Conservation (phyloP, 2,797 vertebrate species). For the Holocentrus rufus region DNA sequence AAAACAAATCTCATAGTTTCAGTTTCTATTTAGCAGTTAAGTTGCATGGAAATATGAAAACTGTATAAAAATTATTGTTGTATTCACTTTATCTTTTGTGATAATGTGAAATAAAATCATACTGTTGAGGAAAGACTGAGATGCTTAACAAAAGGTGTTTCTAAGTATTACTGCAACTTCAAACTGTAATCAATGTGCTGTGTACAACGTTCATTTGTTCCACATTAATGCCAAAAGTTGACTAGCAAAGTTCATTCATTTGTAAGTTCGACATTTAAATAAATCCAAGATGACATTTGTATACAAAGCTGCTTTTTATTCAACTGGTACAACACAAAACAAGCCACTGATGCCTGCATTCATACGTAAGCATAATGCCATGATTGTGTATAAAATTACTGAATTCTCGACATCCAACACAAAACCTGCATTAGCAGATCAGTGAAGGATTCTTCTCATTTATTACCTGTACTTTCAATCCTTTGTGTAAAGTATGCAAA, state of each 20-base stretch:
- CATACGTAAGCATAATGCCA: slow-evolving; percentile 67
- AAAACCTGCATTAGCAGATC: slow-evolving; percentile 7
- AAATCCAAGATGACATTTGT: slow-evolving; percentile 43
- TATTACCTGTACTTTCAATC: neutral
- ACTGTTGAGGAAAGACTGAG: neutral
- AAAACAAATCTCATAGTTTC: neutral
- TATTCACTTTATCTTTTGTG: slow-evolving; percentile 9
- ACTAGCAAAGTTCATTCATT: neutral
- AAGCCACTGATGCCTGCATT: slow-evolving; percentile 66
- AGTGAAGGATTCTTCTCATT: neutral
- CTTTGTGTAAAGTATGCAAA: slow-evolving; percentile 9
- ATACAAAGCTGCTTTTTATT: slow-evolving; percentile 76
- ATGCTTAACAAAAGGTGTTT: slow-evolving; percentile 8
- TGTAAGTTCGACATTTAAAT: slow-evolving; percentile 11
- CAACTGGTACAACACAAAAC: slow-evolving; percentile 72
- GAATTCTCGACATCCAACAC: neutral
- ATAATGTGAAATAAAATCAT: neutral
- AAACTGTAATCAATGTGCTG: neutral
- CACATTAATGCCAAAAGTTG: neutral
- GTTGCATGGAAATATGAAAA: slow-evolving; percentile 4
- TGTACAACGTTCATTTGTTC: slow-evolving; percentile 1
- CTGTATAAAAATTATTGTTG: slow-evolving; percentile 3
- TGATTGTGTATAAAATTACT: slow-evolving; percentile 42
- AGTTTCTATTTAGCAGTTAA: neutral
- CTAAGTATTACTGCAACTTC: slow-evolving; percentile 1